Conservation (phyloP, 2,797 vertebrate genomes). For the Melanotaenia trifasciata region DNA sequence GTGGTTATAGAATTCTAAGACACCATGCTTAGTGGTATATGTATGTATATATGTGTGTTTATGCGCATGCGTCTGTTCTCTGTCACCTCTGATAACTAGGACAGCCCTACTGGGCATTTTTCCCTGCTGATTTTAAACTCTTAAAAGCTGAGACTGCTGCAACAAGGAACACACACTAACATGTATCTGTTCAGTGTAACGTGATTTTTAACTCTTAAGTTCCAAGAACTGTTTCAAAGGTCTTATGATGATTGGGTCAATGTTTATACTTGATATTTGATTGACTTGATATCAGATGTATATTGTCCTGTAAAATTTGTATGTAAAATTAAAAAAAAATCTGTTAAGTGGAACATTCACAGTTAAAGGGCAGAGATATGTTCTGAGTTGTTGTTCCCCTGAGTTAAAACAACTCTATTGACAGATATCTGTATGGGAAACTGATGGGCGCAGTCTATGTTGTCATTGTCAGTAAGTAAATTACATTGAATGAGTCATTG, state of each 20-base stretch:
- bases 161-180: background rate
- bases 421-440: background rate
- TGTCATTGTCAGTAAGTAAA: conserved; percentile 8
- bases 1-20: background rate
- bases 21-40: background rate
- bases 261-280: background rate
- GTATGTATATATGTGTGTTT: conserved; percentile 9
- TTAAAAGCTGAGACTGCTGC: conserved; percentile 23
- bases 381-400: background rate
- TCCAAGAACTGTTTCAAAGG: background rate
- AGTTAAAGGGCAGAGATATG: background rate
- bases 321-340: background rate
- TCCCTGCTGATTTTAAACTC: conserved; percentile 49
- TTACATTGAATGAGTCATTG: conserved; percentile 30
- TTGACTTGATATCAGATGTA: background rate
- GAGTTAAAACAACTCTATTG: background rate
- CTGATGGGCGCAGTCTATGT: conserved; percentile 1
- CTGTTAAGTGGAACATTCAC: background rate
- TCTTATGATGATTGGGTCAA: background rate
- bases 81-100: conserved; percentile 57
- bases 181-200: conserved; percentile 24
- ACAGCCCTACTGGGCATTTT: conserved; percentile 34
- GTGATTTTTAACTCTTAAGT: conserved; percentile 7
- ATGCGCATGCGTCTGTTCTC: conserved; percentile 16
- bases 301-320: background rate